Evolutionary conservation across 2,888 invertebrate species (phyloP).

Genomic region (Celastrina argiolus): DNA sequence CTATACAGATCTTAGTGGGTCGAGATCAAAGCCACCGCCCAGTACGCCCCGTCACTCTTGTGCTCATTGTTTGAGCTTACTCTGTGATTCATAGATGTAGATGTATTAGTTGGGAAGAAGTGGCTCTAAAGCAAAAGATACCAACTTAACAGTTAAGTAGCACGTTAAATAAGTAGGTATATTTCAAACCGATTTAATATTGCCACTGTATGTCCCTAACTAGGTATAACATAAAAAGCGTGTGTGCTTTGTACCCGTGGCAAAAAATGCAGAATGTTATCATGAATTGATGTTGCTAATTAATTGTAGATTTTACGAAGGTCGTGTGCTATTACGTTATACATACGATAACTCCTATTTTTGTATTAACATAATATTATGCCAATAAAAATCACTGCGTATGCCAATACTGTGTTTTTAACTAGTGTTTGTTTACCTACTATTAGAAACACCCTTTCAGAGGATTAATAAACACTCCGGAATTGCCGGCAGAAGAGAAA

Average conservation of each 20-base stretch:
- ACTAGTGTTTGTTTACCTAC: too few relatives aligned
- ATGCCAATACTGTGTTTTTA: too few relatives aligned
- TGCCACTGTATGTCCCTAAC: too few relatives aligned
- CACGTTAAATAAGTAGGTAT: too few relatives aligned
- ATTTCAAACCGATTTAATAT: too few relatives aligned
- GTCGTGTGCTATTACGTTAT: too few relatives aligned
- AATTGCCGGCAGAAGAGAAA: too few relatives aligned
- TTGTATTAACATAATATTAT: neutral
- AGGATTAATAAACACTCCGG: too few relatives aligned
- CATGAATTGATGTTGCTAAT: neutral
- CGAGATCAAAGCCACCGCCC: conserved; percentile 65
- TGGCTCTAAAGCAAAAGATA: neutral
- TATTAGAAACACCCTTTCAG: too few relatives aligned
- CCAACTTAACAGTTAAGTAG: too few relatives aligned
- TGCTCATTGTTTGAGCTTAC: conserved; percentile 61
- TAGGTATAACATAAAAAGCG: neutral
- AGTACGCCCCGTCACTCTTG: conserved; percentile 66
- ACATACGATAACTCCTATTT: neutral
- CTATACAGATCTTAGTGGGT: conserved; percentile 54
- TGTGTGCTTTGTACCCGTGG: neutral
- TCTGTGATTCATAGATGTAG: conserved; percentile 57
- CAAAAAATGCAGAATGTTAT: neutral
- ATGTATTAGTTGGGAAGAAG: neutral
- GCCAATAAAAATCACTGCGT: neutral
- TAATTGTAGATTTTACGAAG: neutral